phyloP scores from a whole-genome alignment of 2,113 vertebrate species.

The Syrmaticus mikado region DNA sequence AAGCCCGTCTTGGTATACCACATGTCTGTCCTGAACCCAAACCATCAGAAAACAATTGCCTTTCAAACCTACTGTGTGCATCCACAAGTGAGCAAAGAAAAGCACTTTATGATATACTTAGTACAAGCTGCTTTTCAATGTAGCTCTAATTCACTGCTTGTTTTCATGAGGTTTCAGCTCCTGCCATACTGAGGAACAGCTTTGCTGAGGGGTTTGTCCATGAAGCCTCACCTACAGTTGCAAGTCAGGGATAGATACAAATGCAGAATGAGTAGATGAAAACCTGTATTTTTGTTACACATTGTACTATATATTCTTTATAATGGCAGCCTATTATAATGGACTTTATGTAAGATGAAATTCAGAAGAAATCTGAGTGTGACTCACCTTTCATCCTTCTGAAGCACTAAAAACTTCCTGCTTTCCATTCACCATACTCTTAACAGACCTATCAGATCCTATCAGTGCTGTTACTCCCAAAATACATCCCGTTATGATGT shows the following conservation, averaged over 20 bases:
- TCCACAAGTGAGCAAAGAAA: background rate
- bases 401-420: background rate
- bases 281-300: background rate
- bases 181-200: background rate
- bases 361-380: background rate
- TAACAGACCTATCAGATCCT: background rate
- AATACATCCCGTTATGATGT: background rate
- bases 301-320: background rate
- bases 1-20: background rate
- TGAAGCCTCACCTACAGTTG: background rate
- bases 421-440: background rate
- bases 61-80: background rate
- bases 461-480: background rate
- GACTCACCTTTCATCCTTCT: background rate
- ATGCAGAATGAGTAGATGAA: background rate
- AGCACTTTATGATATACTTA: background rate
- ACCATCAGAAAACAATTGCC: rapidly evolving
- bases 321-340: background rate
- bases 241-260: background rate
- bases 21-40: background rate
- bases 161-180: background rate
- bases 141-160: background rate
- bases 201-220: background rate
- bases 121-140: background rate
- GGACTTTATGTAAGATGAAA: background rate